A percentile compares a stretch with the other conserved stretches of the same genome.
These are phyloP conservation scores for Drosophila suzukii DNA, from an alignment of 1,140 invertebrate genomes.

Conservation along the genomic window DNA sequence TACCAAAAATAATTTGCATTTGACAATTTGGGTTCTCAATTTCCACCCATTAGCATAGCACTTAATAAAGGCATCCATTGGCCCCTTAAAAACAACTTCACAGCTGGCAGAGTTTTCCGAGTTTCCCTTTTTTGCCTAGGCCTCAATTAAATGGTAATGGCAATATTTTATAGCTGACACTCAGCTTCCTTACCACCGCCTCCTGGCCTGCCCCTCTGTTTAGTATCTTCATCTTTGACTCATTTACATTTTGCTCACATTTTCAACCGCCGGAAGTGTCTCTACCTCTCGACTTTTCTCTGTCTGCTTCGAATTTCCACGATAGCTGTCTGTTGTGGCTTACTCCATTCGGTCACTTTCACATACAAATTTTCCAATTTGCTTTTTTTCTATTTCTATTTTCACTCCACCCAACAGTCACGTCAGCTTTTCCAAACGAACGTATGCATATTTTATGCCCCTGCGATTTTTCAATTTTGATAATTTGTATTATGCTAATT, in stretches of 20 bases:
- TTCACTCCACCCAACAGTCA: conserved; percentile 17
- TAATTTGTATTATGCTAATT: conserved; percentile 57
- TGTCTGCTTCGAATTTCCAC: conserved; percentile 23
- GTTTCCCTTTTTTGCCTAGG: conserved; percentile 3
- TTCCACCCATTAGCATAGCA: conserved; percentile 27
- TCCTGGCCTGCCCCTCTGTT: neutral
- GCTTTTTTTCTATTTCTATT: conserved; percentile 37
- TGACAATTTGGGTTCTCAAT: conserved; percentile 4
- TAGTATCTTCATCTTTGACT: conserved; percentile 45
- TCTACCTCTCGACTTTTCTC: conserved; percentile 20
- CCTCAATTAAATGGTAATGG: conserved; percentile 54
- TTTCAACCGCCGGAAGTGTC: conserved; percentile 41
- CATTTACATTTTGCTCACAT: conserved; percentile 43
- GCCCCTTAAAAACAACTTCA: conserved; percentile 28
- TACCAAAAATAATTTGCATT: neutral
- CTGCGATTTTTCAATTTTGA: conserved; percentile 54
- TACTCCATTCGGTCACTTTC: conserved; percentile 46
- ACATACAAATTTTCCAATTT: conserved; percentile 45
- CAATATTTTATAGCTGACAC: conserved; percentile 44
- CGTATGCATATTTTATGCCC: conserved; percentile 49
- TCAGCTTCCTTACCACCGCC: neutral
- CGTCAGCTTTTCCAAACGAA: conserved; percentile 27
- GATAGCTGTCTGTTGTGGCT: conserved; percentile 9
- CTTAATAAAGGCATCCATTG: conserved; percentile 35
- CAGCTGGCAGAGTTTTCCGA: conserved; percentile 2